Conservation (phyloP, 2,797 vertebrate genomes). For the Amblyraja radiata region DNA sequence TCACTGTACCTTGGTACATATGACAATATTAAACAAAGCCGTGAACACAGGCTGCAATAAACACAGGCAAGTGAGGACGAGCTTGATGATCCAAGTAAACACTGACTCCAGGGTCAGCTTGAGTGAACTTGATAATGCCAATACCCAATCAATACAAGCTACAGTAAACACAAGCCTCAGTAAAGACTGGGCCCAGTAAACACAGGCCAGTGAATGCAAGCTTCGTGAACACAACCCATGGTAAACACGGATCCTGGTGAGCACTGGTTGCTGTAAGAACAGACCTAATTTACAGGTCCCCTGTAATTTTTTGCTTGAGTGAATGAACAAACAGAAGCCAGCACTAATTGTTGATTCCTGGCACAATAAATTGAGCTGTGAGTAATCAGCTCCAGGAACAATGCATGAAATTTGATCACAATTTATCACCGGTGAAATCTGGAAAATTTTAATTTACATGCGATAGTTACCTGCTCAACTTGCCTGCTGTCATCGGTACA, state of each 20-base stretch:
- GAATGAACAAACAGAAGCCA: not conserved
- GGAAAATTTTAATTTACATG: not conserved
- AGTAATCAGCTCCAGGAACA: not conserved
- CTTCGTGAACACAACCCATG: not conserved
- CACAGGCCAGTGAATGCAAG: not conserved
- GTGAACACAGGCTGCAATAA: too few species aligned
- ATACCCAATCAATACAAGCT: too few species aligned
- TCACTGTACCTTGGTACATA: too few species aligned
- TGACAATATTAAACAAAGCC: too few species aligned
- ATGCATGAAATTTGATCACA: not conserved
- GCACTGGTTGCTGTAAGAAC: not conserved
- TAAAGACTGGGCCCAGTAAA: not conserved
- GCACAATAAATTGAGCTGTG: not conserved
- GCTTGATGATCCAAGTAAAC: too few species aligned
- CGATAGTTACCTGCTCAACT: not conserved
- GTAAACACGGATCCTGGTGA: not conserved
- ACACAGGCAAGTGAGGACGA: too few species aligned
- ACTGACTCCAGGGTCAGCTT: too few species aligned
- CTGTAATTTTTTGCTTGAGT: not conserved
- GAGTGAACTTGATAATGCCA: too few species aligned
- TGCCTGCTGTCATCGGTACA: not conserved
- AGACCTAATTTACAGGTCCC: not conserved
- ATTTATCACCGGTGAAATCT: not conserved
- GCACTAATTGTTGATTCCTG: not conserved
- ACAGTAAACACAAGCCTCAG: too few species aligned